phyloP scores from a whole-genome alignment of 2,888 invertebrate species.

The Hirtodrosophila alboralis region DNA sequence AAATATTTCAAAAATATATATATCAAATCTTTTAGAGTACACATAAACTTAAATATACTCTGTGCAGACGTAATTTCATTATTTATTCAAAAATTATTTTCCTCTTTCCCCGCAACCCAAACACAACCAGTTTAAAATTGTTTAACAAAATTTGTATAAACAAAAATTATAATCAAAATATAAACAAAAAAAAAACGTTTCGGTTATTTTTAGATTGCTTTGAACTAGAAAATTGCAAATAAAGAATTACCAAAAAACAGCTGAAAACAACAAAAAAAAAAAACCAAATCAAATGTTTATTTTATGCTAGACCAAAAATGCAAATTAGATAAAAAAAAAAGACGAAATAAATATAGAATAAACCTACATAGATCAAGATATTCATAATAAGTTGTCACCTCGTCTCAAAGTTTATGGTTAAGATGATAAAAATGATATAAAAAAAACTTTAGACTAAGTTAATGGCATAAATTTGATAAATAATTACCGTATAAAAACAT shows the following conservation, averaged over 20 bases:
- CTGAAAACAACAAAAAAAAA: constrained; percentile 3
- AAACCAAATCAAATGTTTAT: constrained; percentile 10
- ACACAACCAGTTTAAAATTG: constrained; percentile 5
- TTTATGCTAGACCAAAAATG: neutral
- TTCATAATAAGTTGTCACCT: neutral
- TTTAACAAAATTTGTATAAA: constrained; percentile 25
- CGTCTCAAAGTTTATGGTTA: neutral
- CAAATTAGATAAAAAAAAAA: neutral
- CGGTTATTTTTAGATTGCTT: constrained; percentile 22
- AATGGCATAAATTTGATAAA: too few relatives aligned
- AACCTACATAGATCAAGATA: neutral
- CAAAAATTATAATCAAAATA: constrained; percentile 20
- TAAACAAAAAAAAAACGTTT: constrained; percentile 31
- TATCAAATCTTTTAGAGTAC: too few relatives aligned
- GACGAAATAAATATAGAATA: neutral
- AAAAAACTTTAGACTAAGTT: too few relatives aligned
- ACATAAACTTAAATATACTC: neutral
- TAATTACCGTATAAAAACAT: too few relatives aligned
- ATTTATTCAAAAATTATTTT: constrained; percentile 58
- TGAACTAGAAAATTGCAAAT: constrained; percentile 32
- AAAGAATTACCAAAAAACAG: constrained; percentile 6
- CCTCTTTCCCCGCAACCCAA: neutral
- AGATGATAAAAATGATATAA: neutral
- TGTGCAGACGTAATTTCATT: constrained; percentile 64
- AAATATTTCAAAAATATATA: too few relatives aligned